Conservation (phyloP, 2,113 vertebrate genomes). For the Buteo buteo region DNA sequence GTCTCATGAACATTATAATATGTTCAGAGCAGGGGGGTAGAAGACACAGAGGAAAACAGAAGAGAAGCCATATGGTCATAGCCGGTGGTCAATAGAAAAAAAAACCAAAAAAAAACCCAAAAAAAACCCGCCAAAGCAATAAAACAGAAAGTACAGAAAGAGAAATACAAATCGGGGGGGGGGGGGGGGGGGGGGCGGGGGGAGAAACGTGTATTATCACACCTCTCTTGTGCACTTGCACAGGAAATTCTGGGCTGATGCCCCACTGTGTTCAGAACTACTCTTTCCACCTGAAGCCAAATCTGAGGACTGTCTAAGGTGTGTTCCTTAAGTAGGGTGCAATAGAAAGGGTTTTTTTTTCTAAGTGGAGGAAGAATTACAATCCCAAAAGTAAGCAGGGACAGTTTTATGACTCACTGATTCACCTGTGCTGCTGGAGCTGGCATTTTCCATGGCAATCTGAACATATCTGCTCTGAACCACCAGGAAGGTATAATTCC, state of each 20-base stretch:
- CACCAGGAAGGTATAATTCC: not conserved
- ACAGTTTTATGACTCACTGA: not conserved
- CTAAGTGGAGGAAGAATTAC: not conserved
- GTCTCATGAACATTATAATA: conserved; percentile 66
- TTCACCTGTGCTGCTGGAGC: not conserved
- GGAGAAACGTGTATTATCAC: too few relatives aligned
- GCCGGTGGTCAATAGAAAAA: conserved; percentile 51
- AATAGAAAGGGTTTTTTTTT: not conserved
- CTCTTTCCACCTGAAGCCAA: not conserved
- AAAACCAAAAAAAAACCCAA: too few relatives aligned
- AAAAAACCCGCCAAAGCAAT: too few relatives aligned
- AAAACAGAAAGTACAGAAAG: too few relatives aligned
- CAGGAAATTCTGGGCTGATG: not conserved
- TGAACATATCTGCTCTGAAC: not conserved
- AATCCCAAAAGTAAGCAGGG: not conserved
- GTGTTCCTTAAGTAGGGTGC: not conserved
- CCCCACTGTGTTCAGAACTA: not conserved
- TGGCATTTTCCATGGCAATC: not conserved
- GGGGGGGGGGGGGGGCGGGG: too few relatives aligned
- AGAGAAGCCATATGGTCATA: conserved; percentile 69
- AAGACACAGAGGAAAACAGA: conserved; percentile 64
- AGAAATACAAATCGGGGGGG: too few relatives aligned
- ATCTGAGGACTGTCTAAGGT: not conserved
- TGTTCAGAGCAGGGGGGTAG: conserved; percentile 41
- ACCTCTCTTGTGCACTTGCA: not conserved